A percentile compares a stretch with the other conserved stretches of the same genome.
Conservation (phyloP, 2,888 invertebrate species). For the Hyles lineata region DNA sequence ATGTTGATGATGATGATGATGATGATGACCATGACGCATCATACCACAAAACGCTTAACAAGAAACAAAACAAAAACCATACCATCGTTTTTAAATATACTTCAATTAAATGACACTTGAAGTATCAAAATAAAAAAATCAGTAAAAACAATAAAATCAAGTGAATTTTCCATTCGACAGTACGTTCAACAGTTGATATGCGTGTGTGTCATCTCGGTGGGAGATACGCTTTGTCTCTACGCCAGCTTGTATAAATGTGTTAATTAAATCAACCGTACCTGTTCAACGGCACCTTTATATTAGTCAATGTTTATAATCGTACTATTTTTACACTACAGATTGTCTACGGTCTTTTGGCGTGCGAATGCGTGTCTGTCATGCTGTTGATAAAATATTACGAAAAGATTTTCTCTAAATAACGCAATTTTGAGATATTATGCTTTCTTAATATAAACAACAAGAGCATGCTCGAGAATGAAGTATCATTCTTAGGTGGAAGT, state of each 20-base stretch:
- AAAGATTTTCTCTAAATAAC: no score
- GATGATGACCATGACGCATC: no score
- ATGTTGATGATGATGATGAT: no score
- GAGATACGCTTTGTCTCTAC: slow-evolving; percentile 36
- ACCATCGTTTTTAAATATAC: no score
- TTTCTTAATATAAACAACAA: no score
- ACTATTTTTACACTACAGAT: not conserved
- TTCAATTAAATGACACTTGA: no score
- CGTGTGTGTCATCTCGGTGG: slow-evolving; percentile 42
- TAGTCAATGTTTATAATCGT: slow-evolving; percentile 10
- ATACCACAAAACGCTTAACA: no score
- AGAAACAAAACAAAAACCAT: no score
- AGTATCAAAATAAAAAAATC: not conserved
- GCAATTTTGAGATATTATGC: no score
- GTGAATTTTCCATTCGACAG: slow-evolving; percentile 28
- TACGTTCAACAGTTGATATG: slow-evolving; percentile 35
- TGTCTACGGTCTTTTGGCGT: no score
- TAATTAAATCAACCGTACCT: slow-evolving; percentile 56
- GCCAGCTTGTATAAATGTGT: slow-evolving; percentile 43
- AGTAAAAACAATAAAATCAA: not conserved
- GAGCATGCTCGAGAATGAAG: not conserved
- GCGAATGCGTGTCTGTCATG: no score
- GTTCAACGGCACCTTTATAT: not conserved
- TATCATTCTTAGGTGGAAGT: not conserved
- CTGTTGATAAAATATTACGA: no score